These are phyloP conservation scores for Coenonympha glycerion DNA, from an alignment of 2,888 invertebrate genomes.

Conservation along the genomic window DNA sequence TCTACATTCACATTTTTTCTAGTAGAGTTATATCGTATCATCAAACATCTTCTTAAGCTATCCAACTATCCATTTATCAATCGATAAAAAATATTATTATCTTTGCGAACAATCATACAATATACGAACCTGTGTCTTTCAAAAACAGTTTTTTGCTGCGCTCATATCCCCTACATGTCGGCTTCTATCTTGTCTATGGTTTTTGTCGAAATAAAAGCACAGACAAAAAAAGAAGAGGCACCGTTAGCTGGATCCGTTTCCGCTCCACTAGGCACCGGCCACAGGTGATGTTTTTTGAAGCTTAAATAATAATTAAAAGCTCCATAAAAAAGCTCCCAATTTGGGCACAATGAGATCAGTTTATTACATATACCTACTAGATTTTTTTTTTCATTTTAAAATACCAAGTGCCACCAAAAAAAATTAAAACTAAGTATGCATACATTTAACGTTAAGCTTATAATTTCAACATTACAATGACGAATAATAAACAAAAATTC, in stretches of 20 bases:
- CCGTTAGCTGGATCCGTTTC: conserved; percentile 72
- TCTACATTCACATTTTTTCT: too few species aligned
- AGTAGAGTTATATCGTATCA: too few species aligned
- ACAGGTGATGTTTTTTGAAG: conserved; percentile 65
- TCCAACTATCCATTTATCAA: too few species aligned
- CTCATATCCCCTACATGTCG: conserved; percentile 65
- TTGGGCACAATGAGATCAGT: conserved; percentile 26
- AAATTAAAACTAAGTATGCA: too few species aligned
- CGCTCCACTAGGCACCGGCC: conserved; percentile 65
- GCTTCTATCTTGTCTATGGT: conserved; percentile 57
- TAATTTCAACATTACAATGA: too few species aligned
- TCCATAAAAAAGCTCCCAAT: conserved; percentile 35
- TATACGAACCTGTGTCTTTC: conserved; percentile 23
- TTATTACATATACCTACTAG: background rate
- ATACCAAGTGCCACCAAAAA: too few species aligned
- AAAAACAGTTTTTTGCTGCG: conserved; percentile 47
- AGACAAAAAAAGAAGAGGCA: conserved; percentile 54
- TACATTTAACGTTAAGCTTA: too few species aligned
- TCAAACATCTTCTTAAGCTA: too few species aligned
- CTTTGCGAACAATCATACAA: conserved; percentile 13
- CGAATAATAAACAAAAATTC: too few species aligned
- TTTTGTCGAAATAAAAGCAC: conserved; percentile 53
- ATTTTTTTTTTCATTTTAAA: background rate
- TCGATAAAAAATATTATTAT: too few species aligned
- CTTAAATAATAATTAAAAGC: conserved; percentile 66